phyloP scores from a whole-genome alignment of 2,113 vertebrate species.

The Eretmochelys imbricata region DNA sequence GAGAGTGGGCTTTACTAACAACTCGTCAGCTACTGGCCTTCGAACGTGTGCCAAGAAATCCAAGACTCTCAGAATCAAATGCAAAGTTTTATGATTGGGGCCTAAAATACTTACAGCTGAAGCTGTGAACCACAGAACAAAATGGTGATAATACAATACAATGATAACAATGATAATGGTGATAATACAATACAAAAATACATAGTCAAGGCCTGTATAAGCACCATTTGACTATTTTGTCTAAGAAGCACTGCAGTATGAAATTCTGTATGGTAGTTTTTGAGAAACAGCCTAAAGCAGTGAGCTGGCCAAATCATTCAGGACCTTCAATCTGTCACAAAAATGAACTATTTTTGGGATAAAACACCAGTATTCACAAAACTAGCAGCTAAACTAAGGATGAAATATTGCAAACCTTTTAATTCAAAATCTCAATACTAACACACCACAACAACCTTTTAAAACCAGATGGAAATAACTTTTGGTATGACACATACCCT shows the following conservation, averaged over 20 bases:
- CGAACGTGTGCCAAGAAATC: background rate
- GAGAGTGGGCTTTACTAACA: background rate
- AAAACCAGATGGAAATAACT: background rate
- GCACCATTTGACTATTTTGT: fast-evolving
- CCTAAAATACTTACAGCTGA: background rate
- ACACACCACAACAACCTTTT: background rate
- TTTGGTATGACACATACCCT: background rate
- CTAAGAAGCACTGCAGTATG: background rate
- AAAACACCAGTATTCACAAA: background rate
- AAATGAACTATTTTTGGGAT: background rate
- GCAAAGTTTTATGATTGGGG: background rate
- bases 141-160: background rate
- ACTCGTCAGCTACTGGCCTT: background rate
- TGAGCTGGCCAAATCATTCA: background rate
- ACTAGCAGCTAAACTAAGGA: background rate
- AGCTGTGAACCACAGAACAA: background rate
- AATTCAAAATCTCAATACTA: background rate
- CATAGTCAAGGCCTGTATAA: background rate
- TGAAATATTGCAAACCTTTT: background rate
- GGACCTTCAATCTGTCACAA: background rate
- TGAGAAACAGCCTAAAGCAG: background rate
- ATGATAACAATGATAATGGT: too few species aligned
- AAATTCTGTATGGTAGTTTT: background rate
- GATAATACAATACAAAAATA: background rate
- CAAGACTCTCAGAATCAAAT: background rate